Percentiles rank a stretch among this genome's conserved stretches.
phyloP scores from a whole-genome alignment of 2,888 invertebrate genomes.

The Leucophora obtusa region DNA sequence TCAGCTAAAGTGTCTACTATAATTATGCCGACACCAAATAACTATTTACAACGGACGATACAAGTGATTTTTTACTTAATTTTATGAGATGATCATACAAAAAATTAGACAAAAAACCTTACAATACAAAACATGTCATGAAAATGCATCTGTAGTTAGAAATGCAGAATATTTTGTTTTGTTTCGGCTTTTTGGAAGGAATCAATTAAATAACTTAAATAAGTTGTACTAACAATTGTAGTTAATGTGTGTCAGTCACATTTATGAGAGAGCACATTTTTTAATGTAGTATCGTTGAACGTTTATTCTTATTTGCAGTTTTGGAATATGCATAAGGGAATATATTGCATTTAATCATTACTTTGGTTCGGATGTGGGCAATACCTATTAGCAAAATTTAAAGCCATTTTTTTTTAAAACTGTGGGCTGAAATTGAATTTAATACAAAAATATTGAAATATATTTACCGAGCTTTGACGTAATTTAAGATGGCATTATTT shows the following conservation, averaged over 20 bases:
- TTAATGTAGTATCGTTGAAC: not conserved
- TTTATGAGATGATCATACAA: conserved; percentile 51
- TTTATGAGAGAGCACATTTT: conserved; percentile 48
- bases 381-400: too few relatives aligned
- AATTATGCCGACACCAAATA: conserved; percentile 52
- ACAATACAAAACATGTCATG: conserved; percentile 30
- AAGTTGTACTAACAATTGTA: conserved; percentile 72
- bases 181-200: conserved; percentile 33
- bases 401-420: too few relatives aligned
- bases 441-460: too few relatives aligned
- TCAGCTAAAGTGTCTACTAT: conserved; percentile 41
- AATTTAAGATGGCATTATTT: too few relatives aligned
- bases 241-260: conserved; percentile 71
- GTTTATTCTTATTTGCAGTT: not conserved
- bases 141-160: conserved; percentile 24
- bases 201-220: conserved; percentile 68
- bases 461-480: too few relatives aligned
- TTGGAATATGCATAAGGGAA: conserved; percentile 1
- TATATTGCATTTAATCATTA: not conserved
- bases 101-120: conserved; percentile 5
- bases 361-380: too few relatives aligned
- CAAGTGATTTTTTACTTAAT: conserved; percentile 40
- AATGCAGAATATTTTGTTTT: not conserved
- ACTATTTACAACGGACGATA: not conserved
- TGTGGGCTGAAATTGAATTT: too few relatives aligned